Base-by-base conservation (phyloP, 2,888 invertebrate genomes). In the Danaus chrysippus region DNA sequence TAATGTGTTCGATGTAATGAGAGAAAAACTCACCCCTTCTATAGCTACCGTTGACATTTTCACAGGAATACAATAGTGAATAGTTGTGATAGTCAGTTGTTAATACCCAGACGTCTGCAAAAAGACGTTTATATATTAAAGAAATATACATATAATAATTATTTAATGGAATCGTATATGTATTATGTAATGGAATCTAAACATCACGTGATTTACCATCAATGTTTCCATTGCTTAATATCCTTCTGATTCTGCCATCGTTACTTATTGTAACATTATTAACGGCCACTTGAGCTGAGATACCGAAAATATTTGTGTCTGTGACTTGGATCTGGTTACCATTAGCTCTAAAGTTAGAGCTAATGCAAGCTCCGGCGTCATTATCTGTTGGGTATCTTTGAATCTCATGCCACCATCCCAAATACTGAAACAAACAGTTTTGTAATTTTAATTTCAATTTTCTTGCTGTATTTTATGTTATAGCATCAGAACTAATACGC, bases 331-430 rank as follows among this genome's bases (percentile, higher is more conserved):
- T 75, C 3, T 71, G 65, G 63, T 66, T 74, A 17, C 76, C 80
- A 5, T 69, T 59, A 1, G 66, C 55, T 1, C 68, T 46, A 72
- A 83, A 82, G 1, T 76, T 71, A 0, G 84, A 77, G 70, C 84
- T 87, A 66, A 77, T 72, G 65, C 89, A 89, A 1, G 77, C 72
- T 1, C 86, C 86, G 0, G 62, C 71, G 54, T 70, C 58, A 0
- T 60, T 54, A 55, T 79, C 78, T 0, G 75, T 69, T 0, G 87
- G 82, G 66, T 82, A 89, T 10, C 83, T 75, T 65, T 85, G 82
- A 54, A 88, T 78, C 67, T 88, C 86, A 60, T 88, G 86, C 89
- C 89, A 89, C 83, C 84, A 84, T 42, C 86, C 87, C 0, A 76
- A 49, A 66, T 78, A 89, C 89, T 89, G 73, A 10, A 72, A 77